A percentile compares a stretch with the other conserved stretches of the same genome.
These are phyloP conservation scores for Atta colombica DNA, from an alignment of 1,140 invertebrate species.

Conservation along the genomic window DNA sequence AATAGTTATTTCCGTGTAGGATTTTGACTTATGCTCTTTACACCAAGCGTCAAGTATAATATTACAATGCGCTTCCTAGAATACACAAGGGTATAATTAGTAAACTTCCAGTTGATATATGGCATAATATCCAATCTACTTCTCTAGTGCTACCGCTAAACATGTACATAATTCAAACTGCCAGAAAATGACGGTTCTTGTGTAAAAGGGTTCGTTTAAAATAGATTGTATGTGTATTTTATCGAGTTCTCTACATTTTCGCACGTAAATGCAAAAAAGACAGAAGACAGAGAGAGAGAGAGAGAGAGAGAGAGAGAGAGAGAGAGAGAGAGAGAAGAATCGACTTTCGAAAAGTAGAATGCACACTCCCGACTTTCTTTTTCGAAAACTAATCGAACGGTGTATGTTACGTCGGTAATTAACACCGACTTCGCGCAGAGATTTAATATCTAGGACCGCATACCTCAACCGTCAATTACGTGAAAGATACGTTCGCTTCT, in stretches of 20 bases:
- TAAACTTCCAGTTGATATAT: constrained; percentile 56
- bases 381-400: constrained; percentile 37
- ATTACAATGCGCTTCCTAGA: constrained; percentile 53
- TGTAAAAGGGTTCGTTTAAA: constrained; percentile 25
- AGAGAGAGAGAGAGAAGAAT: neutral
- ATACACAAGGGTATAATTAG: constrained; percentile 51
- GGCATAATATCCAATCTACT: constrained; percentile 50
- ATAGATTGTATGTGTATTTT: neutral
- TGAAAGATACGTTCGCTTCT: constrained; percentile 58
- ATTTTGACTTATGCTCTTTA: constrained; percentile 49
- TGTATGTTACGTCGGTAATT: constrained; percentile 40
- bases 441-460: constrained; percentile 58
- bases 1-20: neutral
- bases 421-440: constrained; percentile 24
- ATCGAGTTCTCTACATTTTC: neutral
- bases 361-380: constrained; percentile 9
- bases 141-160: constrained; percentile 50
- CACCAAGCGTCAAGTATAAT: constrained; percentile 19
- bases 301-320: neutral
- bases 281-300: neutral
- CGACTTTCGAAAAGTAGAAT: constrained; percentile 17
- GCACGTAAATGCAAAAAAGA: neutral
- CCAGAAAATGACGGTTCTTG: constrained; percentile 20
- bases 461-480: constrained; percentile 56
- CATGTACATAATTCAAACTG: constrained; percentile 41